Conservation (phyloP, 2,797 vertebrate genomes). For the Cossypha caffra region DNA sequence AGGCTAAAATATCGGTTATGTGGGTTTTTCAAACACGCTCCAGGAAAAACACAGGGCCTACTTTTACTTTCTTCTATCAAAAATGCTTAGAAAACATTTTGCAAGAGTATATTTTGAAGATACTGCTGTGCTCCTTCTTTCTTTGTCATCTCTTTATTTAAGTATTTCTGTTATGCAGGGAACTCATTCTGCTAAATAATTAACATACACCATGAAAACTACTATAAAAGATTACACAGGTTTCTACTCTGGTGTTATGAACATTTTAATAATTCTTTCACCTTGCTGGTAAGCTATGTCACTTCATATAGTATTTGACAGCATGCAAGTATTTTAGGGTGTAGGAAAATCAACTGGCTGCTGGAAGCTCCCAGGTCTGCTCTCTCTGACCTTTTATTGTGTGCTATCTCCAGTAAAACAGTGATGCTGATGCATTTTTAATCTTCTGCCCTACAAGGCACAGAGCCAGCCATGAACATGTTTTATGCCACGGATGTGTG, state of each 20-base stretch:
- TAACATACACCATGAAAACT: neutral
- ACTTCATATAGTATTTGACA: neutral
- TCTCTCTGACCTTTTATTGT: neutral
- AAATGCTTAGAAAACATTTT: neutral
- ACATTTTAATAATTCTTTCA: neutral
- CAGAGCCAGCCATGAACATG: neutral
- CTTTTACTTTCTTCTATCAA: neutral
- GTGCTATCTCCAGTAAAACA: neutral
- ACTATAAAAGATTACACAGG: neutral
- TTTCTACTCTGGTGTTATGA: neutral
- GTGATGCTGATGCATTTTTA: neutral
- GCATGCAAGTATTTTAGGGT: neutral
- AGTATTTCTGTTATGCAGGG: neutral
- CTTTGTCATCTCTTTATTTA: neutral
- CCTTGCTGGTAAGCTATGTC: neutral
- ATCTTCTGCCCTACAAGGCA: neutral
- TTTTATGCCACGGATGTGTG: accelerated
- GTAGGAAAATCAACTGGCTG: neutral
- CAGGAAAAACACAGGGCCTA: neutral
- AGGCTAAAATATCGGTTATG: neutral
- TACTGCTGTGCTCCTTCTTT: neutral
- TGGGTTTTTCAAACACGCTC: neutral
- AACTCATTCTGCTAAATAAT: neutral
- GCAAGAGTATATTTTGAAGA: neutral
- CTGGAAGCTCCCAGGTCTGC: neutral